Conservation (phyloP, 2,888 invertebrate genomes). For the Nemotelus nigrinus region DNA sequence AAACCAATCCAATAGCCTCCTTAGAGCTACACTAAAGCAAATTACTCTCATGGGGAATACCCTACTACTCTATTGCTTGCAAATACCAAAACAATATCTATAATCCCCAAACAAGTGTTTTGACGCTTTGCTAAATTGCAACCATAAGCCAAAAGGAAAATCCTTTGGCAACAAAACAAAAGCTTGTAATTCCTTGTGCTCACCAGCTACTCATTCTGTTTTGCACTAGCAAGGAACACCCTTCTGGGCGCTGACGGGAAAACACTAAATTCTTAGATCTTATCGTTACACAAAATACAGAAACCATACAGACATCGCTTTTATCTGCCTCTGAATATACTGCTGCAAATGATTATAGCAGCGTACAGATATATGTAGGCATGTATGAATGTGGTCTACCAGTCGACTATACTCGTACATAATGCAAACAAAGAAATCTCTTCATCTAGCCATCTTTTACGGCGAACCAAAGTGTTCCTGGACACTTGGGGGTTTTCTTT, state of each 20-base stretch:
- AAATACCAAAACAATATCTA: slow-evolving; percentile 25
- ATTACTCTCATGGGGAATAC: slow-evolving; percentile 13
- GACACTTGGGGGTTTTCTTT: slow-evolving; percentile 21
- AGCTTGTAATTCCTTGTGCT: slow-evolving; percentile 1
- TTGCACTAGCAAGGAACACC: neutral
- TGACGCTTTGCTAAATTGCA: slow-evolving; percentile 23
- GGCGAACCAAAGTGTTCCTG: slow-evolving; percentile 24
- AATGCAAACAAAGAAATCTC: slow-evolving; percentile 7
- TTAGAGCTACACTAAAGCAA: slow-evolving; percentile 6
- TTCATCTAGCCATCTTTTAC: slow-evolving; percentile 30
- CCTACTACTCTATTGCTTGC: neutral
- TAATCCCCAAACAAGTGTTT: slow-evolving; percentile 27
- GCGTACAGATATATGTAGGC: too few species aligned
- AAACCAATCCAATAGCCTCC: neutral
- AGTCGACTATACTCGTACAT: too few species aligned
- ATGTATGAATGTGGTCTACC: too few species aligned
- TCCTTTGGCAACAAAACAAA: slow-evolving; percentile 6
- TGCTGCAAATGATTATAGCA: too few species aligned
- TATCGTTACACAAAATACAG: slow-evolving; percentile 28
- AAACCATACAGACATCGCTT: slow-evolving; percentile 28
- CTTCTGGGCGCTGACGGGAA: neutral
- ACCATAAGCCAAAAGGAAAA: slow-evolving; percentile 11
- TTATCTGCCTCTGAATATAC: slow-evolving; percentile 21
- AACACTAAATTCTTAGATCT: slow-evolving; percentile 26
- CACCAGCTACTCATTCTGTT: slow-evolving; percentile 6